These are phyloP conservation scores for Andricus grossulariae DNA, from an alignment of 1,140 invertebrate genomes.

Conservation along the genomic window DNA sequence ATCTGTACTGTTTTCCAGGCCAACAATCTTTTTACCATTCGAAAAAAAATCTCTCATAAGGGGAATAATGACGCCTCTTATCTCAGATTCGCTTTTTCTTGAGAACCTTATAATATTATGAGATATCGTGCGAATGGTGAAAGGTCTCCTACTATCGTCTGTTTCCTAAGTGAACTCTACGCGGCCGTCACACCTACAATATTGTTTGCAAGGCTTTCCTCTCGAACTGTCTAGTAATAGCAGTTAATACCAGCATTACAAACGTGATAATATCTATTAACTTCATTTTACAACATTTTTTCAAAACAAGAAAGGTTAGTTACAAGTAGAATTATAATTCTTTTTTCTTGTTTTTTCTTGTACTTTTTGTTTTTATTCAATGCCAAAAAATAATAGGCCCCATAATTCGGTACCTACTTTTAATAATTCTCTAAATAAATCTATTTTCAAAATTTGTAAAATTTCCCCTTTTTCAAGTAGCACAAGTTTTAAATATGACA, in stretches of 20 bases:
- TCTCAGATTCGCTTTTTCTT: conserved; percentile 7
- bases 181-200: conserved; percentile 18
- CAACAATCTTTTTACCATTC: background rate
- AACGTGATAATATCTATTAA: no score
- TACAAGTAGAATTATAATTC: background rate
- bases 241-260: background rate
- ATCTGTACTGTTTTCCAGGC: background rate
- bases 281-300: no score
- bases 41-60: conserved; percentile 2
- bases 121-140: conserved; percentile 7
- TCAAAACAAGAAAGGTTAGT: conserved; percentile 1
- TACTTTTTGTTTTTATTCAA: no score
- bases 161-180: conserved; percentile 18
- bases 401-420: no score
- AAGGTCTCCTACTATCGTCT: conserved; percentile 25
- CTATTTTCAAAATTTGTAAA: no score
- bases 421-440: no score
- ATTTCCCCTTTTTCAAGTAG: background rate
- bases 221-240: background rate
- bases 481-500: background rate
- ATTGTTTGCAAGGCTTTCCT: conserved; percentile 17
- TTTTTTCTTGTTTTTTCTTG: background rate
- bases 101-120: conserved; percentile 11
- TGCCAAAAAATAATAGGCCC: no score
- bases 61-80: background rate